Percentiles rank a stretch among this genome's conserved stretches.
phyloP scores from a whole-genome alignment of 2,797 vertebrate genomes.

The Meda fulgida region DNA sequence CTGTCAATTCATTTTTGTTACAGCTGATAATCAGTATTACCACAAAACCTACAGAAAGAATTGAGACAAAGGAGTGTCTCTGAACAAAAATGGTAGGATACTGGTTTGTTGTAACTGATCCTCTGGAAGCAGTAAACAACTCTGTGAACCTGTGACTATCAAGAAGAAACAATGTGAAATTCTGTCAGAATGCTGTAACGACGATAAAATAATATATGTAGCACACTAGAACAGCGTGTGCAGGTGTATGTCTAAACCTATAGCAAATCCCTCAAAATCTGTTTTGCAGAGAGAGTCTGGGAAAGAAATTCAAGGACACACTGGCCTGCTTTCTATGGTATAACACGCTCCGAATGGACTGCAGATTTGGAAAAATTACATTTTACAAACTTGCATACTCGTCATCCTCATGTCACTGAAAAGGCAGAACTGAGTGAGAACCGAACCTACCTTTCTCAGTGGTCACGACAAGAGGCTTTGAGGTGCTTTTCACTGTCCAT shows the following conservation, averaged over 20 bases:
- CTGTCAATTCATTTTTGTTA: not conserved
- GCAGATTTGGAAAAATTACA: not conserved
- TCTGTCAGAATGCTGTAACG: not conserved
- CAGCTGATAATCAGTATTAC: not conserved
- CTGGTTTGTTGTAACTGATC: conserved; percentile 13
- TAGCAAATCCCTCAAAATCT: conserved; percentile 7
- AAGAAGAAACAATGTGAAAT: not conserved
- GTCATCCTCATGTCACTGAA: not conserved
- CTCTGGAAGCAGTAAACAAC: not conserved
- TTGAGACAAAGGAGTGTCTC: conserved; percentile 21
- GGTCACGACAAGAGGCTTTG: conserved; percentile 30
- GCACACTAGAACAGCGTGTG: not conserved
- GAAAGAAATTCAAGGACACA: conserved; percentile 28
- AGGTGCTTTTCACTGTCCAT: conserved; percentile 30
- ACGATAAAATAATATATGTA: not conserved
- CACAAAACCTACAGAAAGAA: conserved; percentile 25
- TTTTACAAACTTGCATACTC: not conserved
- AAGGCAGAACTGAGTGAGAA: not conserved
- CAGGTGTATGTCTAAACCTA: not conserved
- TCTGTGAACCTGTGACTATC: not conserved
- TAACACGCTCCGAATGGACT: not conserved
- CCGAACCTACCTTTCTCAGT: conserved; percentile 49
- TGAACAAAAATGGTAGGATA: not conserved
- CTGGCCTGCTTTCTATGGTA: not conserved
- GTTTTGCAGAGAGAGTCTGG: conserved; percentile 7